Base-by-base conservation (phyloP, 1,140 invertebrate species). In the Drosophila yakuba region DNA sequence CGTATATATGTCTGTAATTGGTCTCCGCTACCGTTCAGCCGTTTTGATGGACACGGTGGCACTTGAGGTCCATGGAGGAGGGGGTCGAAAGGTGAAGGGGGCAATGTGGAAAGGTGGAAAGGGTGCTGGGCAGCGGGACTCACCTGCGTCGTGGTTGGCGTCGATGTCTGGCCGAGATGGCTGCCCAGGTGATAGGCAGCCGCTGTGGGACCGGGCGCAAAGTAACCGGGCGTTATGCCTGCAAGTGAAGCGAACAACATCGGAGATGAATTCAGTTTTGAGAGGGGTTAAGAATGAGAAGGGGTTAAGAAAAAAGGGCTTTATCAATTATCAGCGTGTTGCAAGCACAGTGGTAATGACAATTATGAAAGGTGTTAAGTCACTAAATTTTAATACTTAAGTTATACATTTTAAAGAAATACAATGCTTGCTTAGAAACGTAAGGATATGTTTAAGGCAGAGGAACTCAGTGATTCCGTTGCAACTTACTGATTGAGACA, bases 101-200 rank as follows among this genome's bases (percentile, higher is more conserved):
- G 2, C 20, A 12, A 14, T 23, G 23, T 20, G 44, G 4, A 7
- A 17, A n/a, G 54, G 59, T 5, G 28, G 23, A 23, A n/a, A 45
- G 55, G 55, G n/a, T 20, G 28, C 8, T 51, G 48, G 28, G 11
- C 17, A 61, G 43, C 23, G 50, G 35, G 41, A 92, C 91, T 91
- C 90, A 92, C 92, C 91, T 92, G 92, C 80, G 90, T 90, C 73
- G 90, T 85, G 77, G 80, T 78, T 43, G 91, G 82, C 88, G 88
- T 91, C 58, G 91, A 84, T 77, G 84, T 84, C 77, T 92, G 92
- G 66, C 90, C 77, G 73, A 92, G 83, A 86, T 92, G 92, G 68
- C 91, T 92, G 90, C 92, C 91, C 80, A 92, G 84, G 61, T 92
- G 92, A 88, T 92, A 92, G 80, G 91, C 91, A 44, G 91, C 91